phyloP scores from a whole-genome alignment of 2,888 invertebrate species.

The Glaucopsyche alexis region DNA sequence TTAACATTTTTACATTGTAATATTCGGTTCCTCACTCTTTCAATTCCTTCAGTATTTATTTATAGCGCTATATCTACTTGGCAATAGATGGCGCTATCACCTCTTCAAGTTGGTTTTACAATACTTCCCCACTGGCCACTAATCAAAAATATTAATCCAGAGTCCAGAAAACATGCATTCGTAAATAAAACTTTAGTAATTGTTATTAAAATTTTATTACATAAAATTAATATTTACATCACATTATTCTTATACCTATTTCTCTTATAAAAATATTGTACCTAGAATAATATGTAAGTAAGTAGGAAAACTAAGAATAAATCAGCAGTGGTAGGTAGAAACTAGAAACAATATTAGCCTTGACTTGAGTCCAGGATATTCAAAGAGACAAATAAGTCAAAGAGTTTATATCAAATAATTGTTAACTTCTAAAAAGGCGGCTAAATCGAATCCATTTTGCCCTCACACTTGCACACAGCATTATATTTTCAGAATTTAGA shows the following conservation, averaged over 20 bases:
- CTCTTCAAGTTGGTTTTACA: too few relatives aligned
- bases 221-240: conserved; percentile 60
- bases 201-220: conserved; percentile 40
- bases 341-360: too few relatives aligned
- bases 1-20: too few relatives aligned
- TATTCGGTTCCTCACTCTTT: too few relatives aligned
- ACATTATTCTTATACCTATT: conserved; percentile 39
- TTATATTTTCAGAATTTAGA: neutral
- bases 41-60: too few relatives aligned
- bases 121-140: too few relatives aligned
- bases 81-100: too few relatives aligned
- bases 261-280: conserved; percentile 30
- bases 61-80: too few relatives aligned
- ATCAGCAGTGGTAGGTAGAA: neutral
- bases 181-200: conserved; percentile 31
- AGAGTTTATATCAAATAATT: neutral
- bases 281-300: neutral
- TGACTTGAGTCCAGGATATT: neutral
- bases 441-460: neutral
- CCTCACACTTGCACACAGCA: neutral
- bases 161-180: too few relatives aligned
- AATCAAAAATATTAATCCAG: too few relatives aligned
- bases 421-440: neutral
- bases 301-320: neutral
- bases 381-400: neutral